A percentile compares a stretch with the other conserved stretches of the same genome.
Conservation (phyloP, 37 sponge, comb jelly and placozoan species). For the Bolinopsis microptera region DNA sequence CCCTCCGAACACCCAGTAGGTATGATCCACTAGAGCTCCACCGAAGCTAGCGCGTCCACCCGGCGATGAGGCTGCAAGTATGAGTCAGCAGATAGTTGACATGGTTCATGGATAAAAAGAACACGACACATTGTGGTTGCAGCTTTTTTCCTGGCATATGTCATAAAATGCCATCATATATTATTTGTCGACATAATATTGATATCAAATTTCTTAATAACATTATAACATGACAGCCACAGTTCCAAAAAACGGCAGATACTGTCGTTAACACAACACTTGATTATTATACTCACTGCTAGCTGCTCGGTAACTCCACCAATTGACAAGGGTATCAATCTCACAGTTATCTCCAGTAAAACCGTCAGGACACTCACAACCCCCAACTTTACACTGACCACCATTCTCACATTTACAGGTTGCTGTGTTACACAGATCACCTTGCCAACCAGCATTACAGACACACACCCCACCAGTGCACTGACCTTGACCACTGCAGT, state of each 20-base stretch:
- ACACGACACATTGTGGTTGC: too few species aligned
- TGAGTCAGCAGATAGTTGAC: not conserved
- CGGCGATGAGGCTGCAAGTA: not conserved
- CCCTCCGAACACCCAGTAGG: constrained; percentile 62
- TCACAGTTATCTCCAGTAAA: not conserved
- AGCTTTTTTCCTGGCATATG: too few species aligned
- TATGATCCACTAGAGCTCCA: constrained; percentile 29
- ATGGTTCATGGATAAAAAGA: not conserved
- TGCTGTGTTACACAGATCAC: not conserved
- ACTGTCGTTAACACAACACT: too few species aligned
- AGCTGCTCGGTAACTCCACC: not conserved
- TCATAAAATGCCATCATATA: too few species aligned
- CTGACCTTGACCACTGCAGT: constrained; percentile 24
- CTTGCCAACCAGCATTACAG: constrained; percentile 24
- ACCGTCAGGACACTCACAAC: constrained; percentile 1
- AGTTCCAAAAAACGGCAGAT: too few species aligned
- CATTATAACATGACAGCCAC: too few species aligned
- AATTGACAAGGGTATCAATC: not conserved
- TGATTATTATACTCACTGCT: not conserved
- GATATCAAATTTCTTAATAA: too few species aligned
- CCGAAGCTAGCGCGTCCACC: constrained; percentile 56
- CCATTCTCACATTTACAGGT: constrained; percentile 10
- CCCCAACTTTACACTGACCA: not conserved
- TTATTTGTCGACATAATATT: too few species aligned
- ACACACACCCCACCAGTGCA: not conserved